These are phyloP conservation scores for Drosophila leontia DNA, from an alignment of 1,140 invertebrate species.

Conservation along the genomic window DNA sequence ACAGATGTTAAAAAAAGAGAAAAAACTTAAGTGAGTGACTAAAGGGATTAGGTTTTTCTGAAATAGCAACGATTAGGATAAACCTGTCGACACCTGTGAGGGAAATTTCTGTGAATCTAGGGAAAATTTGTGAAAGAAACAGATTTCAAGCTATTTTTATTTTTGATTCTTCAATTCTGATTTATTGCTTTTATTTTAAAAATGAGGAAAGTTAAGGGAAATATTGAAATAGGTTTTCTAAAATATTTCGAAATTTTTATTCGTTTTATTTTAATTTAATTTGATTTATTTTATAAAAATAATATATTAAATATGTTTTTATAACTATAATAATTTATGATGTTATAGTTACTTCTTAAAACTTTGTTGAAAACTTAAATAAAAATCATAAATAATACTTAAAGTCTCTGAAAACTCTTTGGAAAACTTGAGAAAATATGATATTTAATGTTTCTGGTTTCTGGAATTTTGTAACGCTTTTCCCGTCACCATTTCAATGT, in stretches of 20 bases:
- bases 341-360: neutral
- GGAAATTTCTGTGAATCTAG: neutral
- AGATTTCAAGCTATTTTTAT: neutral
- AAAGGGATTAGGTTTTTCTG: neutral
- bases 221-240: neutral
- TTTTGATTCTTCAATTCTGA: neutral
- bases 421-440: no score
- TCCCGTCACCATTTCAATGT: slow-evolving; percentile 25
- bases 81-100: neutral
- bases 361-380: neutral
- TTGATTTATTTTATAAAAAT: no score
- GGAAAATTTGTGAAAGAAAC: neutral
- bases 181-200: neutral
- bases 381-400: neutral
- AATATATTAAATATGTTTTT: no score
- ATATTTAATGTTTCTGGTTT: neutral
- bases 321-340: neutral
- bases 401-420: neutral
- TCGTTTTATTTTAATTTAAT: no score
- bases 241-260: no score
- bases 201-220: neutral
- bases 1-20: slow-evolving; percentile 21
- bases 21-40: neutral
- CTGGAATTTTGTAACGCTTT: slow-evolving; percentile 12
- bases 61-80: slow-evolving; percentile 2